Percentiles rank a stretch among this genome's conserved stretches.
These are phyloP conservation scores for Gambelia wislizenii DNA, from an alignment of 2,797 vertebrate genomes.

Conservation along the genomic window DNA sequence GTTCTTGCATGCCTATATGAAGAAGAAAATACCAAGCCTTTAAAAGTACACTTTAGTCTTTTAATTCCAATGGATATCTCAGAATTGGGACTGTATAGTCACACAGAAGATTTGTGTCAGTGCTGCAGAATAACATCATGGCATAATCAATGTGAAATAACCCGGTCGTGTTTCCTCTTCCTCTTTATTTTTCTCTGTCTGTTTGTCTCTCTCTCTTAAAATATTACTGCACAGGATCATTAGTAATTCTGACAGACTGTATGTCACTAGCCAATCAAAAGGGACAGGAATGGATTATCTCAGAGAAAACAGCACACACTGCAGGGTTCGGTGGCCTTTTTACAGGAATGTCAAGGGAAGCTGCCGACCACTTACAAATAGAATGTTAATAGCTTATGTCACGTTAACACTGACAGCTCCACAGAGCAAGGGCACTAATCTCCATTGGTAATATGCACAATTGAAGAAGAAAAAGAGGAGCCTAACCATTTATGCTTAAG, in stretches of 20 bases:
- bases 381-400: constrained; percentile 90
- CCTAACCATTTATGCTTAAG: constrained; percentile 79
- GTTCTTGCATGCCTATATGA: not conserved
- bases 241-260: constrained; percentile 42
- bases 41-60: not conserved
- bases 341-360: constrained; percentile 76
- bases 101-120: not conserved
- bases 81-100: not conserved
- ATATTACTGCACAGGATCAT: not conserved
- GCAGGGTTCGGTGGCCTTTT: constrained; percentile 72
- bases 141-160: constrained; percentile 1
- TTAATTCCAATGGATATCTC: not conserved
- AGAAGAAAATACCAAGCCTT: not conserved
- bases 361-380: constrained; percentile 82
- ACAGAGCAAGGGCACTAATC: constrained; percentile 86
- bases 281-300: constrained; percentile 65
- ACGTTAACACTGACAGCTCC: constrained; percentile 85
- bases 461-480: constrained; percentile 79
- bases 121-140: not conserved
- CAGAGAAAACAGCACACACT: constrained; percentile 73
- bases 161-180: not conserved
- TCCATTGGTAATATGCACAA: constrained; percentile 85
- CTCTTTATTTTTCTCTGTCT: not conserved
- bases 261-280: constrained; percentile 65
- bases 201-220: not conserved